These are phyloP conservation scores for Pseudomyrmex sp. DNA, from an alignment of 1,140 invertebrate genomes.

Conservation along the genomic window DNA sequence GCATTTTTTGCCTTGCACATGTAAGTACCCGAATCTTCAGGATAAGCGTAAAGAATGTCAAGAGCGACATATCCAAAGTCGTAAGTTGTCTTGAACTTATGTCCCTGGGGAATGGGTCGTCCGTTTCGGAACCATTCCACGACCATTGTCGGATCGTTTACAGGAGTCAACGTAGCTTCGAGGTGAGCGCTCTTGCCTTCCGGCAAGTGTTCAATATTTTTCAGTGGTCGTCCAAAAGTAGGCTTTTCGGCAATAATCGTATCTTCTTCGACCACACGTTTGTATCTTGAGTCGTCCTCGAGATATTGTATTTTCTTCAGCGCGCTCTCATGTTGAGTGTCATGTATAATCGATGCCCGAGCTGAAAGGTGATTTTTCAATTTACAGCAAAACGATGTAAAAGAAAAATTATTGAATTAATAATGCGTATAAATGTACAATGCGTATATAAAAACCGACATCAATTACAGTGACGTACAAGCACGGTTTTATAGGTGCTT, in stretches of 20 bases:
- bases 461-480: conserved; percentile 4
- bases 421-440: background rate
- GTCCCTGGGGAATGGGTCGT: conserved; percentile 94
- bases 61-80: conserved; percentile 98
- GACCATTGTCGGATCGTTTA: conserved; percentile 97
- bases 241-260: conserved; percentile 92
- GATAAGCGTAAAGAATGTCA: conserved; percentile 98
- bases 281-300: conserved; percentile 94
- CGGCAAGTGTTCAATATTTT: conserved; percentile 92
- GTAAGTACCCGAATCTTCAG: conserved; percentile 97
- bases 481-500: background rate
- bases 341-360: conserved; percentile 94
- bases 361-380: conserved; percentile 85
- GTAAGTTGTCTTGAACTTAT: conserved; percentile 96
- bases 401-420: background rate
- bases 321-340: conserved; percentile 98
- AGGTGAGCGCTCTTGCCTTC: conserved; percentile 97
- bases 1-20: conserved; percentile 97
- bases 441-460: background rate
- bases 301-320: conserved; percentile 96
- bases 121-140: conserved; percentile 98
- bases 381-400: background rate
- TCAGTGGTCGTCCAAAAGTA: conserved; percentile 94
- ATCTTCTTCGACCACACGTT: conserved; percentile 90
- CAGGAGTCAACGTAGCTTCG: conserved; percentile 97